Base-by-base conservation (phyloP, 1,140 invertebrate genomes). In the Reticulitermes speratus region DNA sequence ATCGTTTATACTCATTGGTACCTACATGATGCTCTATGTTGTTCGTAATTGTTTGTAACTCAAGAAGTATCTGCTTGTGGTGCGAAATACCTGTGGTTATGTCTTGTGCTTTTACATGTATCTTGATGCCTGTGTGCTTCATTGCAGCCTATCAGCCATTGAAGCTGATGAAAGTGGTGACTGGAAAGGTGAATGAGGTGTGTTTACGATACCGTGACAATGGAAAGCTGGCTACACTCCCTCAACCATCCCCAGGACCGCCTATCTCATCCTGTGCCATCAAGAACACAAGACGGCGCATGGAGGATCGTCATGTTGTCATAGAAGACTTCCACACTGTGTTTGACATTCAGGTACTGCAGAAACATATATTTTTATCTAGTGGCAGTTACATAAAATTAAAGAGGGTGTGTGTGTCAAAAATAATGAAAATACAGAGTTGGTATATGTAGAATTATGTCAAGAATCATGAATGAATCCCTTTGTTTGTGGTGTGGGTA, bases 261-360 rank as follows among this genome's bases (percentile, higher is more conserved):
- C 90, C 89, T 83, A 93, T 93, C 30, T 92, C 92, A 84, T 92
- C 93, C 38, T 93, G 92, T 89, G 95, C 95, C n/a, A 94, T 95
- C 59, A 97, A 95, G 91, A 98, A 98, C 91, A 93, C 91, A 48
- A 92, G 97, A 85, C 92, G 96, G 87, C 94, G 93, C 89, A 97
- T 98, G 96, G 97, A 98, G 92, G 97, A 98, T 90, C 91, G 95
- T 85, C 96, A 97, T 89, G 93, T 97, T 21, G 93, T 97, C 86
- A 92, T 98, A 65, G 93, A 95, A 84, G 94, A 96, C 89, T 91
- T 96, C 87, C 94, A 95, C 89, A 92, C 93, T 75, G 91, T 95
- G 87, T 96, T 95, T 90, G 94, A 93, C 89, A 93, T 95, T 87
- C 91, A 94, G 90, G 94, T 94, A 75, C 8, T 59, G 21, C 21